phyloP scores from a whole-genome alignment of 2,797 vertebrate species.

The Peromyscus attwateri region DNA sequence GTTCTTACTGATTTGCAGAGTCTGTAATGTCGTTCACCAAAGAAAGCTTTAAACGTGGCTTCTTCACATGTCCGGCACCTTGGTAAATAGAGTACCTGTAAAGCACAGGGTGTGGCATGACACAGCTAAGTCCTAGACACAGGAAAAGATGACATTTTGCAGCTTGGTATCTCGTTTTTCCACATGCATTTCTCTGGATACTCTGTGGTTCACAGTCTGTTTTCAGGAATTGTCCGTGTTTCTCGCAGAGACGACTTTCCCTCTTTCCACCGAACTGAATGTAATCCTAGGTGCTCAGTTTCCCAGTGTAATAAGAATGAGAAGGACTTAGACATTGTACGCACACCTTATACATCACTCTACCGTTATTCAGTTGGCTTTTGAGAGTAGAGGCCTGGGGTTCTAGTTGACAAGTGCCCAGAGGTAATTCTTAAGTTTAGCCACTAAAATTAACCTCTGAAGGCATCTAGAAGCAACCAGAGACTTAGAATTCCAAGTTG shows the following conservation, averaged over 20 bases:
- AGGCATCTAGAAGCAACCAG: not conserved
- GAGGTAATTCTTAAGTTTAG: constrained; percentile 19
- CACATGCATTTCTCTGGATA: not conserved
- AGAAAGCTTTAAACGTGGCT: not conserved
- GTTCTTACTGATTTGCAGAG: constrained; percentile 46
- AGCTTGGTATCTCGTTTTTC: not conserved
- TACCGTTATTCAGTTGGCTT: not conserved
- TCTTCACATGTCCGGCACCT: not conserved
- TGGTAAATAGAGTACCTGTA: not conserved
- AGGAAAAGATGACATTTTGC: not conserved
- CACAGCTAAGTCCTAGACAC: not conserved
- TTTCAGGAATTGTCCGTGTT: not conserved
- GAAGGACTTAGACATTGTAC: not conserved
- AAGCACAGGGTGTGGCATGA: not conserved
- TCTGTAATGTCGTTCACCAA: not conserved
- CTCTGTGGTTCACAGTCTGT: not conserved
- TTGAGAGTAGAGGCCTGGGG: not conserved
- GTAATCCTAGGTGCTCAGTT: not conserved
- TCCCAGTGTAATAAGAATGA: not conserved
- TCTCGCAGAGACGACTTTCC: not conserved
- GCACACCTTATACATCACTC: not conserved
- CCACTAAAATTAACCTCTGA: constrained; percentile 8
- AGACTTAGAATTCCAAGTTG: not conserved
- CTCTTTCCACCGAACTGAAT: not conserved
- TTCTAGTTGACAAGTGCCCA: not conserved